Percentiles rank a stretch among this genome's conserved stretches.
These are phyloP conservation scores for Squalus acanthias DNA, from an alignment of 2,797 vertebrate genomes.

Conservation along the genomic window DNA sequence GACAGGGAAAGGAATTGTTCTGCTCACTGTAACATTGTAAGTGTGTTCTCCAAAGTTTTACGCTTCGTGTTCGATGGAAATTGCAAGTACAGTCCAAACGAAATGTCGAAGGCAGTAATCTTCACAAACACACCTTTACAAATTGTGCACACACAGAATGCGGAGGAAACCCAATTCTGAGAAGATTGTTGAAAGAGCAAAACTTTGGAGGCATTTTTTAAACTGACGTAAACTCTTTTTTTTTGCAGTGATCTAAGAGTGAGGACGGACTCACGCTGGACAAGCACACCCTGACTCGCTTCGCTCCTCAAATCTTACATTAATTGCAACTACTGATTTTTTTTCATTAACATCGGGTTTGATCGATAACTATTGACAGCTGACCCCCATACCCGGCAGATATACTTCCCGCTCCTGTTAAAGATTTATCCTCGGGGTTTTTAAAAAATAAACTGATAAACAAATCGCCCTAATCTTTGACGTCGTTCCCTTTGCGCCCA, in stretches of 20 bases:
- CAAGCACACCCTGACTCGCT: not conserved
- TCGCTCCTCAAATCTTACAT: not conserved
- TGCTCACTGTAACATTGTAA: not conserved
- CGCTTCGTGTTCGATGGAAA: not conserved
- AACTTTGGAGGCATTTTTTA: no score
- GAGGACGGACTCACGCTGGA: not conserved
- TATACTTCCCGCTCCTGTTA: not conserved
- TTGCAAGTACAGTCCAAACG: not conserved
- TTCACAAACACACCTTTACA: no score
- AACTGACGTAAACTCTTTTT: not conserved
- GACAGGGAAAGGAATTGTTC: not conserved
- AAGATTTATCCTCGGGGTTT: not conserved
- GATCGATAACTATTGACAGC: not conserved
- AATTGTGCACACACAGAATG: not conserved
- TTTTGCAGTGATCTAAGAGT: not conserved
- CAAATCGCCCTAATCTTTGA: not conserved
- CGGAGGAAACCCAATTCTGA: not conserved
- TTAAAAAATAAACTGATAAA: not conserved
- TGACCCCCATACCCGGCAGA: not conserved
- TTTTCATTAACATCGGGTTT: constrained; percentile 1
- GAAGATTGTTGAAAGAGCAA: not conserved
- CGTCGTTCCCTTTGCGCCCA: not conserved
- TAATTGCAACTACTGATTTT: constrained; percentile 20
- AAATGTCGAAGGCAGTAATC: not conserved
- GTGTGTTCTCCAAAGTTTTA: not conserved